phyloP scores from a whole-genome alignment of 2,888 invertebrate genomes.

The Mesoligia furuncula region DNA sequence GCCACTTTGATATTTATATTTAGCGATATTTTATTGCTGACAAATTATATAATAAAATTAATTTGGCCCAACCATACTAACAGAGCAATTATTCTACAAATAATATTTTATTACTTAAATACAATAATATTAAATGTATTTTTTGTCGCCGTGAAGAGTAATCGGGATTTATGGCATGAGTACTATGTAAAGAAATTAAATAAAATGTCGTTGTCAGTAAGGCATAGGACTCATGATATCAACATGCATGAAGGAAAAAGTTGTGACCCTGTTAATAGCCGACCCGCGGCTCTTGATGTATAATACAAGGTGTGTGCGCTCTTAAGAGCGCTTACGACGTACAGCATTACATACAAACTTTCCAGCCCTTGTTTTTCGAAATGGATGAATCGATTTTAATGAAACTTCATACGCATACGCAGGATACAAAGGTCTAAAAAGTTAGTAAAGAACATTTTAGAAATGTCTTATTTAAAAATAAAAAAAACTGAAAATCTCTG shows the following conservation, averaged over 20 bases:
- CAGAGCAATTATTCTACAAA: neutral
- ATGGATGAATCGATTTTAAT: no score
- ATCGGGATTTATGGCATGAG: neutral
- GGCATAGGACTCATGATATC: neutral
- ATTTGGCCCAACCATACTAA: neutral
- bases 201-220: neutral
- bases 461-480: no score
- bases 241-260: neutral
- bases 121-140: constrained; percentile 5
- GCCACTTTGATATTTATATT: neutral
- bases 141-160: neutral
- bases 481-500: no score
- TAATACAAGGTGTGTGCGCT: no score
- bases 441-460: no score
- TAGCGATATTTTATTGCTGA: neutral
- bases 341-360: no score
- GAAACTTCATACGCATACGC: no score
- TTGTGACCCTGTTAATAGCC: neutral
- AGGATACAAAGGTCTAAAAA: no score
- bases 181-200: neutral
- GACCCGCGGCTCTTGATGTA: no score
- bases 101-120: neutral
- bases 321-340: no score
- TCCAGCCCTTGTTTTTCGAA: no score
- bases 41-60: neutral